A percentile compares a stretch with the other conserved stretches of the same genome.
These are phyloP conservation scores for Orcinus orca DNA, from an alignment of 2,113 vertebrate genomes.

Conservation along the genomic window DNA sequence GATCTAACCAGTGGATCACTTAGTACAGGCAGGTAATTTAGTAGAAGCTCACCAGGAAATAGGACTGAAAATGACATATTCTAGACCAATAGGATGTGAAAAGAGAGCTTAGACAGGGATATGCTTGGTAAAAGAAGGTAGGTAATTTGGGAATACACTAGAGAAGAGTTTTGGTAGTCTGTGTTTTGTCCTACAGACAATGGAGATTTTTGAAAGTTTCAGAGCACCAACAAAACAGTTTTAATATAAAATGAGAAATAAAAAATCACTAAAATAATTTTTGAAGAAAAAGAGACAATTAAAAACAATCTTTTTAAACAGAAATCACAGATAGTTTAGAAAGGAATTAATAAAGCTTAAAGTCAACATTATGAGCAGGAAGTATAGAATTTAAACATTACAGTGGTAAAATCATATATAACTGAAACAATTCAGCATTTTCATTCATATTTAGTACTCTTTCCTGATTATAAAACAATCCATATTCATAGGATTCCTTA, in stretches of 20 bases:
- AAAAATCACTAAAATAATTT: background rate
- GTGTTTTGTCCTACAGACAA: background rate
- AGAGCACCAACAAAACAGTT: background rate
- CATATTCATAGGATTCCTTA: background rate
- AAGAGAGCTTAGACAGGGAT: background rate
- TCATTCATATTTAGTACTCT: background rate
- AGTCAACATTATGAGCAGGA: background rate
- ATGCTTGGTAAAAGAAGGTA: background rate
- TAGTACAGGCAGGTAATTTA: background rate
- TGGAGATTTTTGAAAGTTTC: background rate
- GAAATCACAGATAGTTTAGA: background rate
- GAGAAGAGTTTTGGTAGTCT: background rate
- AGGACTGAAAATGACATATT: background rate
- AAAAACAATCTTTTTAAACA: background rate
- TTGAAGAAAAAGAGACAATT: background rate
- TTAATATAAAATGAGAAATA: conserved; percentile 34
- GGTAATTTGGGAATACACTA: background rate
- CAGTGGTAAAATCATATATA: background rate
- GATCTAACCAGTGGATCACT: background rate
- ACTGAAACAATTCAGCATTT: background rate
- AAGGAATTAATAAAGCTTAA: background rate
- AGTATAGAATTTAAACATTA: background rate
- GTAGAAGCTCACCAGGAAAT: background rate
- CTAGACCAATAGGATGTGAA: background rate
- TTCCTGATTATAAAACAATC: background rate